Percentiles rank a stretch among this genome's conserved stretches.
phyloP scores from a whole-genome alignment of 1,140 invertebrate genomes.

The Aleiodes sp. region DNA sequence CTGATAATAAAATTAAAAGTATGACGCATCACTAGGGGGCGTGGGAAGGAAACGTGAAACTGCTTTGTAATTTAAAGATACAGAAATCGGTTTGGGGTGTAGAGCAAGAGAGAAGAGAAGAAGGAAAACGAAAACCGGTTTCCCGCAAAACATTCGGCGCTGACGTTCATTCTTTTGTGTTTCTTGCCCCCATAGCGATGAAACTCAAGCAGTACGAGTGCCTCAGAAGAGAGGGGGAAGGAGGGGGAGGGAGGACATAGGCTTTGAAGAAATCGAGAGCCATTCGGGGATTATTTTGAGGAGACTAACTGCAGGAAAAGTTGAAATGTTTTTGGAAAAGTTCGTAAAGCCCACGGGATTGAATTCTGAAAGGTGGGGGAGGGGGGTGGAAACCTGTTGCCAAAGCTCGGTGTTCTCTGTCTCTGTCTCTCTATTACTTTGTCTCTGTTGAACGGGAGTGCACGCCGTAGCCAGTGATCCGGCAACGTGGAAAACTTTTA shows the following conservation, averaged over 20 bases:
- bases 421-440: not conserved
- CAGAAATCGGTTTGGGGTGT: not conserved
- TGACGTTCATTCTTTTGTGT: slow-evolving; percentile 23
- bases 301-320: not conserved
- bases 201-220: slow-evolving; percentile 3
- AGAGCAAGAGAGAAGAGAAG: slow-evolving; percentile 36
- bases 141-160: slow-evolving; percentile 52
- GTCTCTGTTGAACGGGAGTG: not conserved
- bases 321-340: slow-evolving; percentile 55
- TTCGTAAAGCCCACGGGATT: slow-evolving; percentile 36
- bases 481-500: slow-evolving; percentile 36
- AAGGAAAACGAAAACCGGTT: slow-evolving; percentile 52
- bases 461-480: not conserved
- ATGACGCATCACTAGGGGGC: slow-evolving; percentile 35
- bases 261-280: slow-evolving; percentile 3
- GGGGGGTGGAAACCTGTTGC: slow-evolving; percentile 59
- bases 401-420: slow-evolving; percentile 42
- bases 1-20: slow-evolving; percentile 24
- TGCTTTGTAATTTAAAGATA: slow-evolving; percentile 39
- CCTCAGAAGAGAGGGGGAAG: no score
- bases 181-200: not conserved
- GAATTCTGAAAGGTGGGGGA: slow-evolving; percentile 37
- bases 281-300: not conserved
- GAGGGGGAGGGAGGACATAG: not conserved
- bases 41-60: slow-evolving; percentile 39